Base-by-base conservation (phyloP, 2,888 invertebrate genomes). In the Eupithecia tripunctaria region DNA sequence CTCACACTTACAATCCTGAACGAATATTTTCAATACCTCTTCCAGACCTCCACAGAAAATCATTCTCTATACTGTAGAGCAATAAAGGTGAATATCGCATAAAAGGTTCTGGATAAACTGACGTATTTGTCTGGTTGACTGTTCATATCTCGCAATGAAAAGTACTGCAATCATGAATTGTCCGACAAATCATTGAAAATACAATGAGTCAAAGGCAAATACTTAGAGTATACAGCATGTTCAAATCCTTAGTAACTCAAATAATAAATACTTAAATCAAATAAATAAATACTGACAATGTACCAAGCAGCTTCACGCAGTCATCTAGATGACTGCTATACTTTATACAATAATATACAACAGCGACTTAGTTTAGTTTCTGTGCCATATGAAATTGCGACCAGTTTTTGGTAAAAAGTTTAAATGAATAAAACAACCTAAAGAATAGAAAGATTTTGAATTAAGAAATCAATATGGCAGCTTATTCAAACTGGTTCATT, bases 111-210 rank as follows among this genome's bases (percentile, higher is more conserved):
- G 38, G 12, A 18, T 21, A 38, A 47, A n/a, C 25, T 62, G 29
- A 27, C 18, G 21, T 21, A 60, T 43, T n/a, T 79, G 71, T 68
- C 64, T 70, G 77, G 76, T 69, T 73, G 76, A 72, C 77, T 80
- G 80, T 81, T 81, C 72, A 73, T 82, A 86, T 87, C 84, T 87
- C 86, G 84, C 84, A 84, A 85, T 25, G 56, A 84, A 81, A 81
- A 80, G 79, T 84, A 82, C 82, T 79, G 81, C 77, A 84, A 85
- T 78, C 82, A 81, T 79, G 80, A 85, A 88, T 86, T 84, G 84
- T 82, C 82, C 71, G 80, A 80, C 82, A 85, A 85, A 87, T 86
- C 82, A 83, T 81, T 75, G 75, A 77, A 76, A 76, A 73, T 74
- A 83, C 82, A 86, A 86, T 85, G 81, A 74, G 25, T 81, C 79